Evolutionary conservation across 2,797 vertebrate species (phyloP).

Genomic region (Austrolebias charrua): DNA sequence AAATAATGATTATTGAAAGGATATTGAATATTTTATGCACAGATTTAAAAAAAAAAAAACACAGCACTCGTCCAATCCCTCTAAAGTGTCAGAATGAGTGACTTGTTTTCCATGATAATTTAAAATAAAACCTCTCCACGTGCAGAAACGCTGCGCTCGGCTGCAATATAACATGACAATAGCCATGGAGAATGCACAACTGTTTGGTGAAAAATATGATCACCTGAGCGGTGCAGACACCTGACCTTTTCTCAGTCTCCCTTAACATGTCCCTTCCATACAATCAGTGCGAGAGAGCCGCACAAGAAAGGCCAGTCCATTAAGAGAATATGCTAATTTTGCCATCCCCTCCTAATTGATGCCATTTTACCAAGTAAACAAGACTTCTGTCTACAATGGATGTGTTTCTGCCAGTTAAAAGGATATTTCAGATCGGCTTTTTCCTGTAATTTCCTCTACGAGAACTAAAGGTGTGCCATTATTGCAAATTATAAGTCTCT

Average conservation of each 20-base stretch:
- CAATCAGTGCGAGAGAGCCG: slow-evolving; percentile 75
- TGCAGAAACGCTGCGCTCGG: slow-evolving; percentile 59
- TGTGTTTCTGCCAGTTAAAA: slow-evolving; percentile 83
- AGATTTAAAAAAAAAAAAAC: background rate
- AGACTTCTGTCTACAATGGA: slow-evolving; percentile 82
- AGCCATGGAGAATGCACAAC: slow-evolving; percentile 81
- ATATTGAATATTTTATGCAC: slow-evolving; percentile 25
- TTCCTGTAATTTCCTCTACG: slow-evolving; percentile 83
- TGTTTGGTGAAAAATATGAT: slow-evolving; percentile 86
- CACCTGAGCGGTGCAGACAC: slow-evolving; percentile 84
- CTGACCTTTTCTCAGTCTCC: slow-evolving; percentile 86
- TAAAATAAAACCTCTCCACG: slow-evolving; percentile 51
- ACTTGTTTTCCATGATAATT: slow-evolving; percentile 59
- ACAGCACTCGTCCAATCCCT: slow-evolving; percentile 3
- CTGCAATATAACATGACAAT: slow-evolving; percentile 79
- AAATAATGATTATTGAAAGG: background rate
- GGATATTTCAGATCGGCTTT: slow-evolving; percentile 82
- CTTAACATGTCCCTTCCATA: slow-evolving; percentile 85
- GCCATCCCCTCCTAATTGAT: slow-evolving; percentile 86
- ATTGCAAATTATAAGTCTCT: slow-evolving; percentile 92
- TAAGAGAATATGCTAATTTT: slow-evolving; percentile 89
- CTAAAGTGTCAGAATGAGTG: slow-evolving; percentile 57
- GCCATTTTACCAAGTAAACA: slow-evolving; percentile 89
- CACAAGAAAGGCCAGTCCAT: slow-evolving; percentile 87
- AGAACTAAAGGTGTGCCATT: slow-evolving; percentile 87